A percentile compares a stretch with the other conserved stretches of the same genome.
phyloP scores from a whole-genome alignment of 2,113 vertebrate species.

The Myocastor coypus region DNA sequence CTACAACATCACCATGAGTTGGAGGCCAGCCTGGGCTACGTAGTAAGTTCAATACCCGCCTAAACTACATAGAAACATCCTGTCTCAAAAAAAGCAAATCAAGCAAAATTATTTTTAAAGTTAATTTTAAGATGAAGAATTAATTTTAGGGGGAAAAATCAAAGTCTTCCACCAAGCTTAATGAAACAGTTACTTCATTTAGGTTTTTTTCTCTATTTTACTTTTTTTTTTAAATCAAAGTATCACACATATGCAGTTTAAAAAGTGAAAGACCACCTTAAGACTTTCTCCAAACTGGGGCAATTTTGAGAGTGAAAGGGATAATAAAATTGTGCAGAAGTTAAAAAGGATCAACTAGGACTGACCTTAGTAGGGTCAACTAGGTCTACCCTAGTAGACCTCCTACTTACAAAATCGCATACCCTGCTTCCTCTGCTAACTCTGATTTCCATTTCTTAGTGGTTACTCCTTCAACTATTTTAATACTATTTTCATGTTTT shows the following conservation, averaged over 20 bases:
- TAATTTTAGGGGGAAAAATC: slow-evolving; percentile 36
- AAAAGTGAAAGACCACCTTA: slow-evolving; percentile 13
- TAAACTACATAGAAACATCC: not conserved
- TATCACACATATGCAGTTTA: not conserved
- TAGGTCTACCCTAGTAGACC: not conserved
- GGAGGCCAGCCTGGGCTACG: not conserved
- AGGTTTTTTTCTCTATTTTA: not conserved
- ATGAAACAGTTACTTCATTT: slow-evolving; percentile 25
- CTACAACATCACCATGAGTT: not conserved
- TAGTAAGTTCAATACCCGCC: not conserved
- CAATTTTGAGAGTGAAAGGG: not conserved
- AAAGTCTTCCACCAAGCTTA: slow-evolving; percentile 36
- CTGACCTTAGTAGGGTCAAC: not conserved
- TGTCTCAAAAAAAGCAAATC: not conserved
- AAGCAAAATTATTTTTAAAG: too few relatives aligned
- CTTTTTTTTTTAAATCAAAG: not conserved
- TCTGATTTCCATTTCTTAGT: not conserved
- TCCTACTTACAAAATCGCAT: not conserved
- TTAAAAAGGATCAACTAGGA: not conserved
- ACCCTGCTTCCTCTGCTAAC: not conserved
- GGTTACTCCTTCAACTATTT: not conserved
- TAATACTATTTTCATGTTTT: slow-evolving; percentile 33
- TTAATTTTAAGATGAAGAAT: slow-evolving; percentile 44
- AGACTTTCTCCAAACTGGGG: not conserved
- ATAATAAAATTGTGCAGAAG: not conserved